Evolutionary conservation across 1,140 invertebrate genomes (phyloP), one percentile per base, ranked within the genome.

Genomic region (Aphaenogaster ashmeadi): DNA sequence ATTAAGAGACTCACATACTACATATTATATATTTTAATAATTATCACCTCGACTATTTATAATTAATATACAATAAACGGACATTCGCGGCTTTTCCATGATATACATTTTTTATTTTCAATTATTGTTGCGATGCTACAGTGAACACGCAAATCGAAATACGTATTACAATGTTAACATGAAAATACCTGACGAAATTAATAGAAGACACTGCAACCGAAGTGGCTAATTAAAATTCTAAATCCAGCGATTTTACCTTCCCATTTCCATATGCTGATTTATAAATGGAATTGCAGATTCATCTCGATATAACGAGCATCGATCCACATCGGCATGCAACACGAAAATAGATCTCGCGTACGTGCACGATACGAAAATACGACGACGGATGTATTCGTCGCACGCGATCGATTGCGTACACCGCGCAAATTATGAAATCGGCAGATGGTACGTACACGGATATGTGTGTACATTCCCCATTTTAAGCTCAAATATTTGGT

Each of bases 401-500:
- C 58, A 64, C 62, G 50, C 64, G 81, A 56, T 71, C 71, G 83
- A 80, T 66, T 54, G 89, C 47, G 47, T 36, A 27, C 13, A 78
- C 15, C 18, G 38, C 13, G 54, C 41, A 66, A 38, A 58, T 62
- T 62, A 62, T 67, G 54, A 72, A 87, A 75, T 75, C 58, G 52
- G 41, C 67, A 83, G 38, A 41, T 9, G 66, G 6, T n/a, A 44
- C 60, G 66, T 67, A 54, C 13, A 62, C 8, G 7, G 62, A 56
- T 47, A 13, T 56, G 9, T 66, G 79, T 75, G 86, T 54, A 78
- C 15, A 11, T 88, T 72, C 79, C 18, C 60, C n/a, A 90, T 92
- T 92, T 91, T 77, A 92, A 93, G 90, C 88, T 91, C 87, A 93
- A 93, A 94, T 94, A 94, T 94, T 94, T 93, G 92, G 83, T 91